Evolutionary conservation across 2,888 invertebrate species (phyloP).

Genomic region (Amphipyra tragopoginis): DNA sequence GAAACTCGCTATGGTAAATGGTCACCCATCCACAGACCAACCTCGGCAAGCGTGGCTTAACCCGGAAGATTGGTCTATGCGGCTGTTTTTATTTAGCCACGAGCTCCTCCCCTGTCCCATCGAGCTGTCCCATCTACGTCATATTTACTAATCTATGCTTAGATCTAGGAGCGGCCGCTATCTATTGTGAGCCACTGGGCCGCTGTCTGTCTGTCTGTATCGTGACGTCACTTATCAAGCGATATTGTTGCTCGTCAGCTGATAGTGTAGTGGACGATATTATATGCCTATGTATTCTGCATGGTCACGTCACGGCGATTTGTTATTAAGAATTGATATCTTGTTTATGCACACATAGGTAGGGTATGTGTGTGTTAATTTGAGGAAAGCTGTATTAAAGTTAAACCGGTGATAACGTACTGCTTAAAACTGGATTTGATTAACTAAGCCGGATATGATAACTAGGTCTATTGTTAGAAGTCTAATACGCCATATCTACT

Average conservation of each 20-base stretch:
- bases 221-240: slow-evolving; percentile 42
- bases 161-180: slow-evolving; percentile 37
- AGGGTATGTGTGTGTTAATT: background rate
- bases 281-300: background rate
- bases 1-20: no score
- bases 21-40: no score
- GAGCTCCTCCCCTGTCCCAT: no score
- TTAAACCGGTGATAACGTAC: background rate
- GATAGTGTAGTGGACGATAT: slow-evolving; percentile 28
- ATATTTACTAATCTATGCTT: slow-evolving; percentile 30
- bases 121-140: slow-evolving; percentile 5
- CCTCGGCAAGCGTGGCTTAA: no score
- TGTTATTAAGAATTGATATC: background rate
- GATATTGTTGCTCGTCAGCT: slow-evolving; percentile 38
- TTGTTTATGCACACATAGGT: background rate
- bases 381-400: slow-evolving; percentile 6
- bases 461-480: no score
- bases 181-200: slow-evolving; percentile 58
- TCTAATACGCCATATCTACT: no score
- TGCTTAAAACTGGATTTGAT: slow-evolving; percentile 8
- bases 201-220: slow-evolving; percentile 21
- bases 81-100: no score
- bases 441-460: background rate
- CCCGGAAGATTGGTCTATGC: no score
- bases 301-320: background rate